Base-by-base conservation (phyloP, 2,888 invertebrate species). In the Hoplodrina blanda region DNA sequence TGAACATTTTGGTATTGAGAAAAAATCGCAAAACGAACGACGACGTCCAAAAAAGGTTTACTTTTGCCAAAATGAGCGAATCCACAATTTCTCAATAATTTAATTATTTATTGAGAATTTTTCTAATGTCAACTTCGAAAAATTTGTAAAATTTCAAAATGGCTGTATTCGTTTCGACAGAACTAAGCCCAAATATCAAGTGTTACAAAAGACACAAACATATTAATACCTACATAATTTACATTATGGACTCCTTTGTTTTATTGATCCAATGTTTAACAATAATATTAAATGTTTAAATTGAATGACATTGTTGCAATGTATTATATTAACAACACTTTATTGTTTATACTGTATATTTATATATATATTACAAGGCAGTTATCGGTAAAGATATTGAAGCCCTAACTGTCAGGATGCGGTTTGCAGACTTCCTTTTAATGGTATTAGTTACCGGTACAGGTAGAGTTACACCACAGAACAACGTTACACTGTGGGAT, bases 391-490 rank as follows among this genome's bases (percentile, higher is more conserved):
- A 41, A 52, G 20, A 37, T 56, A 70, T 60, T 20, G 78, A 81
- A 78, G 66, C 82, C 82, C 4, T 67, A 53, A 41, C 3, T 52
- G 13, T 44, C 44, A 74, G 82, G 82, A 82, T 79, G 84, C 11
- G 79, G 84, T 83, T 50, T 33, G 50, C 20, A 62, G 64, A 73
- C 70, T 68, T 82, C 82, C 82, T 79, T 61, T 62, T 7, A 30
- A 56, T 37, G 10, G 61, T 73, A 73, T 76, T 33, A 60, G 70
- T 71, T 72, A 83, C 78, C 66, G 60, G 64, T 65, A 54, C 33
- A 49, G 78, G 54, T 83, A 67, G 8, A 13, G 25, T 81, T 78
- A 67, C n/a, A n/a, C n/a, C n/a, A n/a, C n/a, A n/a, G n/a, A n/a
- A n/a, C n/a, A n/a, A n/a, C n/a, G n/a, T n/a, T n/a, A n/a, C 78